Conservation (phyloP, 2,113 vertebrate genomes). For the Mystacornis crossleyi region DNA sequence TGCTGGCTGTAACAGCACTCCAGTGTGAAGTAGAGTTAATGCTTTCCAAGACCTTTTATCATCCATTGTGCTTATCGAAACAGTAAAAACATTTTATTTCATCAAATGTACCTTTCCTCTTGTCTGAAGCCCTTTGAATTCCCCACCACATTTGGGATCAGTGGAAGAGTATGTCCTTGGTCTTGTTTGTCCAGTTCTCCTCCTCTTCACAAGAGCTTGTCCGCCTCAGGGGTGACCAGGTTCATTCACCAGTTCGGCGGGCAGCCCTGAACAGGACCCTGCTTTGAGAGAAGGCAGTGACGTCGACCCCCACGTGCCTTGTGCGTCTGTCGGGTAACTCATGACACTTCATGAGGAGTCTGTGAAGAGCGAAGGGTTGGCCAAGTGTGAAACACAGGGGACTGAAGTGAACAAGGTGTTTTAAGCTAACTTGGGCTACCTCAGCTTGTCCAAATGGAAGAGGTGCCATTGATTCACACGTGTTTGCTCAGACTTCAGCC, state of each 20-base stretch:
- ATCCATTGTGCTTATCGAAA: constrained; percentile 33
- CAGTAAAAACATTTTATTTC: constrained; percentile 25
- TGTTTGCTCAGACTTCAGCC: neutral
- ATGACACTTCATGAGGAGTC: neutral
- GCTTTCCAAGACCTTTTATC: constrained; percentile 54
- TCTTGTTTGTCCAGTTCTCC: neutral
- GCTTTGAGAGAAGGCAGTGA: neutral
- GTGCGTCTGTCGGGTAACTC: neutral
- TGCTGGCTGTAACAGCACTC: constrained; percentile 43
- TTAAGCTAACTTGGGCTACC: neutral
- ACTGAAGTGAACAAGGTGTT: neutral
- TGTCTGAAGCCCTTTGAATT: constrained; percentile 25
- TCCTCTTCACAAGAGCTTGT: neutral
- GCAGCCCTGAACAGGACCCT: neutral
- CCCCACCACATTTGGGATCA: neutral
- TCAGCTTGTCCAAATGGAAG: neutral
- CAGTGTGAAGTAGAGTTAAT: constrained; percentile 57
- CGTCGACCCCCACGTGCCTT: neutral
- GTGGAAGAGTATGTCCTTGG: neutral
- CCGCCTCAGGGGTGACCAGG: neutral
- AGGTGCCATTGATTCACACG: neutral
- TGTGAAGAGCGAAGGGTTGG: neutral
- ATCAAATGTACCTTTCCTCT: constrained; percentile 16
- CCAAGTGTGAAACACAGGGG: neutral
- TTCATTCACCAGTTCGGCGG: neutral